A percentile compares a stretch with the other conserved stretches of the same genome.
These are phyloP conservation scores for Ophion obscuratus DNA, from an alignment of 2,888 invertebrate genomes.

Conservation along the genomic window DNA sequence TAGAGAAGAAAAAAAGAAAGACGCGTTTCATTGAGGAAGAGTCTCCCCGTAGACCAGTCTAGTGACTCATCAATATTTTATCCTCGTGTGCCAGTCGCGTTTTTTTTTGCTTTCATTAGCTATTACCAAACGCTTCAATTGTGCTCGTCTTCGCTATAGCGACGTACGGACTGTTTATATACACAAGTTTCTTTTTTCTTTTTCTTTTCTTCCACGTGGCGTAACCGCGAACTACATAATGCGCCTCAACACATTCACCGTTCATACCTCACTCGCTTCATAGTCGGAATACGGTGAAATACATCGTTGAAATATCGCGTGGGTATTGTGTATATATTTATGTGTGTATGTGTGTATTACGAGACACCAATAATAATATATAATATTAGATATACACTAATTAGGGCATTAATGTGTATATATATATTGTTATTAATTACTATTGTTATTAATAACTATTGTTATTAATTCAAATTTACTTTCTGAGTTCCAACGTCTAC, in stretches of 20 bases:
- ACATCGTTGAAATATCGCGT: neutral
- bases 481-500: too few species aligned
- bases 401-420: too few species aligned
- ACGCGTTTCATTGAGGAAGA: slow-evolving; percentile 38
- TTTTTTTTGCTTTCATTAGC: neutral
- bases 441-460: too few species aligned
- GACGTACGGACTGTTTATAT: neutral
- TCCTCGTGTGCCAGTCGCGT: slow-evolving; percentile 4
- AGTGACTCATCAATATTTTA: slow-evolving; percentile 46
- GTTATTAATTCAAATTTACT: too few species aligned
- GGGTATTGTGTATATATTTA: neutral
- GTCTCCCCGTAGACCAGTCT: neutral
- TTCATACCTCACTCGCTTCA: neutral
- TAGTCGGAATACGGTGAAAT: neutral
- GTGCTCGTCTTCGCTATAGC: neutral
- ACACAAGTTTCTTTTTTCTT: neutral
- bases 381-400: neutral
- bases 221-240: slow-evolving; percentile 28
- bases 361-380: neutral
- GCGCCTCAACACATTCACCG: neutral
- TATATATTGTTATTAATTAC: too few species aligned
- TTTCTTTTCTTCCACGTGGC: slow-evolving; percentile 8
- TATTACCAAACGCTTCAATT: slow-evolving; percentile 36
- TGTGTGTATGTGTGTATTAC: neutral
- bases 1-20: neutral